Evolutionary conservation across 2,888 invertebrate genomes (phyloP), one percentile per base, ranked within the genome.

Genomic region (Cheilosia scutellata): DNA sequence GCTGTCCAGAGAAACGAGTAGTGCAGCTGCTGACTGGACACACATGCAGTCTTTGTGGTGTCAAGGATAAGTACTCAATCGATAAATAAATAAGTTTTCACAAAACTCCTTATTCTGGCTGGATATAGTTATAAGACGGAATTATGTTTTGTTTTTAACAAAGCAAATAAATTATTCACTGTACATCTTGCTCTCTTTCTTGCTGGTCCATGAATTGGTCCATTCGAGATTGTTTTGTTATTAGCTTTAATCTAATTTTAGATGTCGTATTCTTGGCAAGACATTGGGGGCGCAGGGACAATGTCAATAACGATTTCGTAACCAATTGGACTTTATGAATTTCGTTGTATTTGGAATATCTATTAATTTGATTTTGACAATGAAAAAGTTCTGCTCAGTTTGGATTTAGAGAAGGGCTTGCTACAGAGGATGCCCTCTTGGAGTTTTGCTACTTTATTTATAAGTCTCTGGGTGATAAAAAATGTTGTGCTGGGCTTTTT

Each of bases 21-120:
- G 53, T 55, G 53, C 66, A 68, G 42, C 53, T 53, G 66, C 53
- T 20, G 33, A 53, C 53, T 37, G 53, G 53, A 40, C 25, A 13
- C 13, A 20, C 20, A 58, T 0, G 9, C 7, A 25, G 16, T 31
- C 0, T 27, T 27, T 20, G 29, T 11, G 31, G 57, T 25, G 51
- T 42, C 62, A 53, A 72, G 62, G 62, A 60, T 49, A 49, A 60
- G 60, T 60, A 44, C 49, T 62, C 51, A 60, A 51, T 62, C 71
- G 40, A 42, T 49, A 29, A 51, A 60, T 49, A 66, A 51, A 60
- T 49, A 66, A 16, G 53, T 53, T 65, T 25, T 11, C 47, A 47
- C 16, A 51, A n/a, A 27, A 9, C 31, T 33, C 27, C 51, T 53
- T 1, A n/a, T 29, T 53, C 51, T n/a, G 7, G 4, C 13, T 53